A percentile compares a stretch with the other conserved stretches of the same genome.
Conservation (phyloP, 1,140 invertebrate species). For the Lethrus apterus region DNA sequence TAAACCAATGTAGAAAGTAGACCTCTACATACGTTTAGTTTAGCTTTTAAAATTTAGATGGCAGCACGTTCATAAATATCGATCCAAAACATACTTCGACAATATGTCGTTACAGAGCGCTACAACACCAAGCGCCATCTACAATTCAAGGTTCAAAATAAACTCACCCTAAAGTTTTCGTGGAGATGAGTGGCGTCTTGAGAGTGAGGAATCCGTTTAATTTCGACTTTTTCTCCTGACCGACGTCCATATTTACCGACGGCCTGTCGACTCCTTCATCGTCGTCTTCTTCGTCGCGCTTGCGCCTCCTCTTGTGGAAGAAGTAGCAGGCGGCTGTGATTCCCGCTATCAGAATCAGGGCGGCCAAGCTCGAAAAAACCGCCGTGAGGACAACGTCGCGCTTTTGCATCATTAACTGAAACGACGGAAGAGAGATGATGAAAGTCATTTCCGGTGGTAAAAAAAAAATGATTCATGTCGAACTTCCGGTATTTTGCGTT, state of each 20-base stretch:
- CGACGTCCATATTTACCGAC: conserved; percentile 22
- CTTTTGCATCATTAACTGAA: conserved; percentile 46
- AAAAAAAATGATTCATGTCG: too few species aligned
- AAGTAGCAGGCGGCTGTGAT: conserved; percentile 42
- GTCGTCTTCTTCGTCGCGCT: conserved; percentile 35
- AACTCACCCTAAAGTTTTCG: conserved; percentile 55
- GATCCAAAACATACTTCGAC: too few species aligned
- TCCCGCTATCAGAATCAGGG: conserved; percentile 41
- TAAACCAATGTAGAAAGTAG: too few species aligned
- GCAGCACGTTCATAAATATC: too few species aligned
- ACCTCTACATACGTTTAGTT: too few species aligned
- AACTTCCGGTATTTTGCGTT: too few species aligned
- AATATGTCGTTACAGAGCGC: too few species aligned
- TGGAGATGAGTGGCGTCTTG: conserved; percentile 67
- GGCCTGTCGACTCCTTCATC: conserved; percentile 32
- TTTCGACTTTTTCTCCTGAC: conserved; percentile 32
- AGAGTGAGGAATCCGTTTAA: conserved; percentile 68
- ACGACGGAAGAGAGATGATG: conserved; percentile 16
- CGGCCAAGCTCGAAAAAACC: conserved; percentile 43
- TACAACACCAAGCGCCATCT: too few species aligned
- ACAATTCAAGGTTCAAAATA: conserved; percentile 5
- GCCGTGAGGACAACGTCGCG: conserved; percentile 45
- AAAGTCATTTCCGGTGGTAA: too few species aligned
- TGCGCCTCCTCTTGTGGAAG: conserved; percentile 39
- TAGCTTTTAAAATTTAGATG: too few species aligned